Evolutionary conservation across 2,113 vertebrate genomes (phyloP).

Genomic region (Chascanopsetta lugubris): DNA sequence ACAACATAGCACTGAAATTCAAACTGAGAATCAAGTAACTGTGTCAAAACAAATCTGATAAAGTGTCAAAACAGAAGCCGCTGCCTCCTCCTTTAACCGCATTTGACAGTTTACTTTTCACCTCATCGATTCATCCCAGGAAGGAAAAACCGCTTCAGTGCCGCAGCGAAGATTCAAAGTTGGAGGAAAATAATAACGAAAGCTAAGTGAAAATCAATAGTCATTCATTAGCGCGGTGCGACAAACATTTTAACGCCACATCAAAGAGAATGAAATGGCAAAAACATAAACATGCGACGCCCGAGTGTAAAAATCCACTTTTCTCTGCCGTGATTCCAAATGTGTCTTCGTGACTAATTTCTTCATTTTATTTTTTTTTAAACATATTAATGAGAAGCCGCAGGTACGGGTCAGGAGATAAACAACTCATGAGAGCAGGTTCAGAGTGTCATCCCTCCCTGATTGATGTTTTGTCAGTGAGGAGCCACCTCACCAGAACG

Average conservation of each 20-base stretch:
- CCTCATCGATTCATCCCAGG: neutral
- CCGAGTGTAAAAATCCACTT: constrained; percentile 5
- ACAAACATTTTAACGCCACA: constrained; percentile 2
- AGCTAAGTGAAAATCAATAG: constrained; percentile 9
- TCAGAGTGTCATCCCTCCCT: constrained; percentile 29
- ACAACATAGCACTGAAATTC: neutral
- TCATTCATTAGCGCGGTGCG: neutral
- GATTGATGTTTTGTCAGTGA: constrained; percentile 47
- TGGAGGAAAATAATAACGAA: constrained; percentile 9
- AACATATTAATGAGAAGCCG: constrained; percentile 45
- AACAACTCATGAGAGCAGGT: constrained; percentile 63
- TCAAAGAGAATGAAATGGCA: neutral
- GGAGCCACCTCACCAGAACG: constrained; percentile 34
- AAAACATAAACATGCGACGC: neutral
- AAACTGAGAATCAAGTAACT: constrained; percentile 1
- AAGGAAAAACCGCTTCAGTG: neutral
- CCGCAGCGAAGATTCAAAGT: constrained; percentile 9
- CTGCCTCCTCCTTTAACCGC: neutral
- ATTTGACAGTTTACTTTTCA: neutral
- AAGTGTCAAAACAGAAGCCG: neutral
- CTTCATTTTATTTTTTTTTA: too few relatives aligned
- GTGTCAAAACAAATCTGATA: neutral
- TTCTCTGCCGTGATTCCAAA: constrained; percentile 32
- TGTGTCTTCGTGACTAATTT: constrained; percentile 38
- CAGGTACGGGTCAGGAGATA: constrained; percentile 43